phyloP scores from a whole-genome alignment of 2,888 invertebrate genomes.

The Eulithis testata region DNA sequence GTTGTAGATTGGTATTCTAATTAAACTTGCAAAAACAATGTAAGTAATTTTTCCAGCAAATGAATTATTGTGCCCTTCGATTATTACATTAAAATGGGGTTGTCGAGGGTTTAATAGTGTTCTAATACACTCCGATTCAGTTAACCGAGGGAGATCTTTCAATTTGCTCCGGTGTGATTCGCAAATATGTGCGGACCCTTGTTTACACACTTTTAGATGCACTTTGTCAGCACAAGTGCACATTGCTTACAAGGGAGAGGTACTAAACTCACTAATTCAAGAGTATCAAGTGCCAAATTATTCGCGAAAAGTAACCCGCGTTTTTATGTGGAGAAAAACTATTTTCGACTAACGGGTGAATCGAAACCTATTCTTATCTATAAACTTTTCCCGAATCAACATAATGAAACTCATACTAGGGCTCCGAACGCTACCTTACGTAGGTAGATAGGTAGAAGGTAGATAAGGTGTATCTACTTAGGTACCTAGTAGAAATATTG shows the following conservation, averaged over 20 bases:
- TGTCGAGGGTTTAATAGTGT: constrained; percentile 68
- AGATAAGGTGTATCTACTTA: no score
- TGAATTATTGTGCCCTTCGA: constrained; percentile 23
- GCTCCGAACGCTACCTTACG: no score
- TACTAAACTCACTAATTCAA: constrained; percentile 12
- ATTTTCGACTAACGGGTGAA: no score
- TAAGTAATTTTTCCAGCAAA: constrained; percentile 17
- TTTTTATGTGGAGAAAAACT: no score
- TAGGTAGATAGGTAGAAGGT: no score
- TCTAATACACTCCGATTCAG: constrained; percentile 71
- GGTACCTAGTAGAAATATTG: no score
- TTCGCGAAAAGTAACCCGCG: no score
- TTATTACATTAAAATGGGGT: constrained; percentile 44
- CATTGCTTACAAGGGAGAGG: constrained; percentile 35
- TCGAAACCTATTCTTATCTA: no score
- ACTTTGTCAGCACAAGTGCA: constrained; percentile 52
- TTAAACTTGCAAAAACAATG: constrained; percentile 8
- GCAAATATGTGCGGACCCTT: constrained; percentile 66
- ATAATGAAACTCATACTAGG: no score
- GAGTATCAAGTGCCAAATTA: constrained; percentile 12
- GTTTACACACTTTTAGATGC: constrained; percentile 63
- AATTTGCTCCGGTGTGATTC: constrained; percentile 79
- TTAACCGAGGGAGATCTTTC: constrained; percentile 66
- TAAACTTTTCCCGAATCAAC: no score
- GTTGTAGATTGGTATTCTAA: neutral